Evolutionary conservation across 2,797 vertebrate species (phyloP).

Genomic region (Eleutherodactylus coqui): DNA sequence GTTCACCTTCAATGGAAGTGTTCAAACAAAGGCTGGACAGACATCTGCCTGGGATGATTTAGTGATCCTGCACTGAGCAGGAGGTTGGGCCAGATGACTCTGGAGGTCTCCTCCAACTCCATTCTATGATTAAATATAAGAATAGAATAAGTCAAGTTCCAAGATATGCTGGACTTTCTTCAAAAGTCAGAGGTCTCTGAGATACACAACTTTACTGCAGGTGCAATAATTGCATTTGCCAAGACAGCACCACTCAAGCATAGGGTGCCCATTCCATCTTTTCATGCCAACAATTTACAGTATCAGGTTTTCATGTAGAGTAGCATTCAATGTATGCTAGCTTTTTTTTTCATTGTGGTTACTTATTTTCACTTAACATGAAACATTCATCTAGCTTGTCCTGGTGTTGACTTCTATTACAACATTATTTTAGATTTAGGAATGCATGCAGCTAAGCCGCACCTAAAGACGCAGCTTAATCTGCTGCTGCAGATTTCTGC

Average conservation of each 20-base stretch:
- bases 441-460: too few species aligned
- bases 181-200: constrained; percentile 18
- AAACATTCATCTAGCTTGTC: constrained; percentile 2
- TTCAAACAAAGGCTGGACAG: too few species aligned
- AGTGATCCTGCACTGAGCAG: too few species aligned
- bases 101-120: too few species aligned
- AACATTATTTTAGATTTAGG: constrained; percentile 14
- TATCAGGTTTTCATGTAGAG: constrained; percentile 32
- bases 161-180: not conserved
- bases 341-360: constrained; percentile 8
- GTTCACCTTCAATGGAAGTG: too few species aligned
- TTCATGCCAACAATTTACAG: not conserved
- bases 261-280: not conserved
- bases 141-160: not conserved
- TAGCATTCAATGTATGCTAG: not conserved
- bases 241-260: not conserved
- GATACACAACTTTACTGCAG: not conserved
- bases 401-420: not conserved
- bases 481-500: too few species aligned
- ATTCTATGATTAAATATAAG: too few species aligned
- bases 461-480: too few species aligned
- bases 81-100: too few species aligned
- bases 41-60: too few species aligned
- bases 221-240: constrained; percentile 25
- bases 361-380: constrained; percentile 52